These are phyloP conservation scores for Enteromius mattozi DNA, from an alignment of 2,797 vertebrate species.

Conservation along the genomic window DNA sequence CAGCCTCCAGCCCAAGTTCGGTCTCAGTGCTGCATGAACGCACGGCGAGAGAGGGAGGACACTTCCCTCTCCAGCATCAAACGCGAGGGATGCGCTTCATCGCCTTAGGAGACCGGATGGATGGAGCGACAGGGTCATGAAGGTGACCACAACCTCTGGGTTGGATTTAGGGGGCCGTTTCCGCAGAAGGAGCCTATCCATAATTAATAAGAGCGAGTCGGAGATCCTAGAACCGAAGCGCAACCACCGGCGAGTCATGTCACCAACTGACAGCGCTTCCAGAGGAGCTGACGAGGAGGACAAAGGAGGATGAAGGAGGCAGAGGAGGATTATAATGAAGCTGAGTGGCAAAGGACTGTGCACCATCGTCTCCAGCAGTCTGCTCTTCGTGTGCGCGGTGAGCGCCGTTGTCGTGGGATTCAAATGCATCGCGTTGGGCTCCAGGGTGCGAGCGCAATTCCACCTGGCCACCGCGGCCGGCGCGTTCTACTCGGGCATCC, in stretches of 20 bases:
- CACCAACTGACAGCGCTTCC: constrained; percentile 78
- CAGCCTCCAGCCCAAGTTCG: constrained; percentile 32
- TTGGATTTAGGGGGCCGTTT: constrained; percentile 64
- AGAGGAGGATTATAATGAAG: constrained; percentile 94
- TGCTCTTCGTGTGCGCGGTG: constrained; percentile 93
- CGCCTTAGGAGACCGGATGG: constrained; percentile 63
- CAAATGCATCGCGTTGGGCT: constrained; percentile 90
- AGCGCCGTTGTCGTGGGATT: constrained; percentile 92
- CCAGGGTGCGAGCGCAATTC: constrained; percentile 89
- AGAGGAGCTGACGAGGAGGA: constrained; percentile 80
- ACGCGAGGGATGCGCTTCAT: constrained; percentile 53
- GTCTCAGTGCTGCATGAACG: constrained; percentile 31
- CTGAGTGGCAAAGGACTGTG: constrained; percentile 95
- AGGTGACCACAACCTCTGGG: constrained; percentile 63
- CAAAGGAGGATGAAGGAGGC: constrained; percentile 90
- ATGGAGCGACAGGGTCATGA: constrained; percentile 67
- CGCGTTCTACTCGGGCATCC: constrained; percentile 93
- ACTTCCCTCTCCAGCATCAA: constrained; percentile 53
- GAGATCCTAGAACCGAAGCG: constrained; percentile 74
- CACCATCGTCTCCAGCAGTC: constrained; percentile 90
- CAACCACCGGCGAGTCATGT: constrained; percentile 77
- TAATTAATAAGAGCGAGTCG: constrained; percentile 81
- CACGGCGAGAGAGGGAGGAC: constrained; percentile 41
- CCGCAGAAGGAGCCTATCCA: constrained; percentile 73
- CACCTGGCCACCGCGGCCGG: constrained; percentile 89